These are phyloP conservation scores for Callaeas wilsoni DNA, from an alignment of 2,113 vertebrate species.

Conservation along the genomic window DNA sequence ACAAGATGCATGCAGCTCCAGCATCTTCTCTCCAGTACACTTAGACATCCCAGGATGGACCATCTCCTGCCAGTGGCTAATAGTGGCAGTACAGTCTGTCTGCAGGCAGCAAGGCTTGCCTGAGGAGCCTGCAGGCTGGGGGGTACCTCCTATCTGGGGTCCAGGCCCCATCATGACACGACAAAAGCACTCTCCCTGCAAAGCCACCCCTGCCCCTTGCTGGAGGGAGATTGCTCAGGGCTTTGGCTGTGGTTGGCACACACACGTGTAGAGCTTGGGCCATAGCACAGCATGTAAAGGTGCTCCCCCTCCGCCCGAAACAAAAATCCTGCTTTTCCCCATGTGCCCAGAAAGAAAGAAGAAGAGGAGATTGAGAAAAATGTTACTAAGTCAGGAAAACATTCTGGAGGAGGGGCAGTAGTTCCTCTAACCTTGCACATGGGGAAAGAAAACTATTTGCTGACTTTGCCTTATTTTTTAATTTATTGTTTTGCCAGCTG, in stretches of 20 bases:
- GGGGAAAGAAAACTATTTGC: conserved; percentile 38
- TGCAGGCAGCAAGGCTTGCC: background rate
- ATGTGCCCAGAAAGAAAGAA: background rate
- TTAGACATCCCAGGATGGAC: background rate
- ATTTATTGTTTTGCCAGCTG: conserved; percentile 58
- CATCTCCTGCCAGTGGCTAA: background rate
- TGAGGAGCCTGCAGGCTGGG: background rate
- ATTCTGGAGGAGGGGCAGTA: conserved; percentile 7
- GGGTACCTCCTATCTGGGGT: background rate
- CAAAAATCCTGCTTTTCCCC: background rate
- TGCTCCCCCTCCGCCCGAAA: background rate
- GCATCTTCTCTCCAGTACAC: background rate
- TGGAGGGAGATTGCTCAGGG: background rate
- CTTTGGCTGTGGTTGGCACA: background rate
- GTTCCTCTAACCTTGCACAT: conserved; percentile 31
- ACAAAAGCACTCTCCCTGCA: background rate
- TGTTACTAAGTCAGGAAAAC: conserved; percentile 14
- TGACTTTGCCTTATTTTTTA: conserved; percentile 30
- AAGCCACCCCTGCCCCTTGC: background rate
- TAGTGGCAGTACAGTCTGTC: background rate
- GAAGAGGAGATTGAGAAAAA: conserved; percentile 16
- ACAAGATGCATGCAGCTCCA: background rate
- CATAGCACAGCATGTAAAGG: background rate
- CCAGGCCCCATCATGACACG: background rate
- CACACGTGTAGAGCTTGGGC: background rate